Conservation (phyloP, 2,113 vertebrate genomes). For the Emydura subglobosa region DNA sequence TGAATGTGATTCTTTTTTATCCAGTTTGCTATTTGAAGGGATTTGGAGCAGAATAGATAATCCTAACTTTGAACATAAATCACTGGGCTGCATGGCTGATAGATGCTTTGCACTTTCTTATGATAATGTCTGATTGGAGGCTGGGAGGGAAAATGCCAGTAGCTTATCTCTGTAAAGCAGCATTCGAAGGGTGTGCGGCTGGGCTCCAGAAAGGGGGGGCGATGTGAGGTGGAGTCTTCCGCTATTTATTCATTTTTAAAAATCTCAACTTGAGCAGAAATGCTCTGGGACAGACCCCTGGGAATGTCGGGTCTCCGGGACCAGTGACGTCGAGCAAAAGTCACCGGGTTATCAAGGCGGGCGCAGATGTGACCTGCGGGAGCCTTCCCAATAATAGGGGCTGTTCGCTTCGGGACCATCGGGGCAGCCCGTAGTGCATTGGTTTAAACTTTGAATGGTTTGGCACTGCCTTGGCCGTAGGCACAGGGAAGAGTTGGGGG, state of each 20-base stretch:
- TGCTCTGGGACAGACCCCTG: not conserved
- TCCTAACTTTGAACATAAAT: conserved; percentile 98
- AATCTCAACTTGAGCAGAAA: conserved; percentile 2
- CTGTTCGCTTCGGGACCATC: accelerated
- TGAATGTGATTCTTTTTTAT: conserved; percentile 85
- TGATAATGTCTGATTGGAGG: conserved; percentile 89
- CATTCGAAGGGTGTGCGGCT: conserved; percentile 37
- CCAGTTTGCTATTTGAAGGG: conserved; percentile 92
- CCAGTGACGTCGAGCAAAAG: not conserved
- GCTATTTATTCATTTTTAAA: not conserved
- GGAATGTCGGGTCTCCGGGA: not conserved
- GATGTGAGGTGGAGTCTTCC: accelerated
- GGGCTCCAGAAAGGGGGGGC: conserved; percentile 38
- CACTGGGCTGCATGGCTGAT: conserved; percentile 82
- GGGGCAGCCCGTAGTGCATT: accelerated
- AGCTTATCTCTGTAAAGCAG: conserved; percentile 93
- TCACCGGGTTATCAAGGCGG: accelerated
- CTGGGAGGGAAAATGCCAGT: conserved; percentile 86
- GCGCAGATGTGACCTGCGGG: accelerated
- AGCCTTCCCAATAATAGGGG: accelerated
- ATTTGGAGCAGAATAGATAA: conserved; percentile 94
- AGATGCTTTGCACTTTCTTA: conserved; percentile 90
- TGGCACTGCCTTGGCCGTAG: not conserved
- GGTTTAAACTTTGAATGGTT: not conserved
- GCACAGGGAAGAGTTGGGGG: not conserved